phyloP scores from a whole-genome alignment of 2,888 invertebrate genomes.

The Drosophila bunnanda region DNA sequence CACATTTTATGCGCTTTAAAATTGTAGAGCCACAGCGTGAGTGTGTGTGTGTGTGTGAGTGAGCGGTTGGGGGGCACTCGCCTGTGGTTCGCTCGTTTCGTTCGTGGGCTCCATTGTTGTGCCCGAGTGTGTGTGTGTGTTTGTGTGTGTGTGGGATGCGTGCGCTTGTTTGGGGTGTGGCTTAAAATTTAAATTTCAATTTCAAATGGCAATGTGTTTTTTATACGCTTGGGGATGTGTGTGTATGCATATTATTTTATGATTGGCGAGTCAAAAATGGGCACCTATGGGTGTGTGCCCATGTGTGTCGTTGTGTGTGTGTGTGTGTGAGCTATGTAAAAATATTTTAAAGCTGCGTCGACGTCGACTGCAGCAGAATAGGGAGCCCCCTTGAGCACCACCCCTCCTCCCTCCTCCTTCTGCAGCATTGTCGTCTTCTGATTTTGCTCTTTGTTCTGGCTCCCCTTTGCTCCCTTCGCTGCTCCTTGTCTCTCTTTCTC shows the following conservation, averaged over 20 bases:
- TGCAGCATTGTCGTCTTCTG: slow-evolving; percentile 32
- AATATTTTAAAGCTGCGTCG: slow-evolving; percentile 80
- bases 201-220: slow-evolving; percentile 70
- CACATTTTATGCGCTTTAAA: slow-evolving; percentile 82
- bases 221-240: slow-evolving; percentile 52
- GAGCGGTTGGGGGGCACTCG: slow-evolving; percentile 50
- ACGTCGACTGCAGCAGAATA: slow-evolving; percentile 64
- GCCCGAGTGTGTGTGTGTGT: slow-evolving; percentile 54
- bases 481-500: neutral
- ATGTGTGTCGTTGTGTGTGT: slow-evolving; percentile 15
- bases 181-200: slow-evolving; percentile 84
- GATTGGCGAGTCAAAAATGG: slow-evolving; percentile 68
- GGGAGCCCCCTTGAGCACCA: neutral
- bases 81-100: slow-evolving; percentile 57
- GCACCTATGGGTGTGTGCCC: slow-evolving; percentile 10
- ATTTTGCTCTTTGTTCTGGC: slow-evolving; percentile 43
- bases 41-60: slow-evolving; percentile 43
- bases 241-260: slow-evolving; percentile 80
- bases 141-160: slow-evolving; percentile 68
- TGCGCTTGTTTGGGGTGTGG: slow-evolving; percentile 83
- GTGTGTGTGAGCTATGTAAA: slow-evolving; percentile 66
- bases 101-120: slow-evolving; percentile 61
- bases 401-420: slow-evolving; percentile 15
- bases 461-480: slow-evolving; percentile 28
- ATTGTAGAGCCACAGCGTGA: slow-evolving; percentile 65